These are phyloP conservation scores for Blera fallax DNA, from an alignment of 2,888 invertebrate genomes.

Conservation along the genomic window DNA sequence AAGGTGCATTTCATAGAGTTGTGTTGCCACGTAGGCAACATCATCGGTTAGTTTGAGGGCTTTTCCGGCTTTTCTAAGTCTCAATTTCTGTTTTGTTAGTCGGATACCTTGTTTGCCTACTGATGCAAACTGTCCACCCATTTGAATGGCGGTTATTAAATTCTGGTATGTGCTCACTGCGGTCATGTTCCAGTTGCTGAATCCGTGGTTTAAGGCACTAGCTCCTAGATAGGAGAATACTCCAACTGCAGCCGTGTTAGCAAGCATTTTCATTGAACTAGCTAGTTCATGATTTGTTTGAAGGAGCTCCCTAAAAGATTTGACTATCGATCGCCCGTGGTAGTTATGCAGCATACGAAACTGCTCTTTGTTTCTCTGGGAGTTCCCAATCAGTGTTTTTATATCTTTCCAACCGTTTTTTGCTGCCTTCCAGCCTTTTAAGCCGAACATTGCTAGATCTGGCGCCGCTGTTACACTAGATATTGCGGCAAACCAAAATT, in stretches of 20 bases:
- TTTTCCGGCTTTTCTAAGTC: neutral
- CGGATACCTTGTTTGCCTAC: neutral
- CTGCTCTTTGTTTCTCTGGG: neutral
- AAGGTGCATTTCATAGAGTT: neutral
- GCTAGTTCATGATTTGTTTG: neutral
- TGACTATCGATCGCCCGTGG: neutral
- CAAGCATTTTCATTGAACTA: neutral
- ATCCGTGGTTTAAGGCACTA: neutral
- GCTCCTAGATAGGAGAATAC: neutral
- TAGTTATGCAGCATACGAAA: neutral
- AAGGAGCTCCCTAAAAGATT: neutral
- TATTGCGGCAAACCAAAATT: constrained; percentile 14
- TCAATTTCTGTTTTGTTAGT: neutral
- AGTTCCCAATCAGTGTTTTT: neutral
- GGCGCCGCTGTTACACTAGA: neutral
- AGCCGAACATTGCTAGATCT: neutral
- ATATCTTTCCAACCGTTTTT: neutral
- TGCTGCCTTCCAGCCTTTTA: neutral
- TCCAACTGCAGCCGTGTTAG: neutral
- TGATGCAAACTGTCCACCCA: neutral
- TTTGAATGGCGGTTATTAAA: constrained; percentile 21
- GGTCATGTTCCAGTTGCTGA: constrained; percentile 19
- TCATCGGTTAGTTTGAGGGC: neutral
- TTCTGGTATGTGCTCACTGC: constrained; percentile 33
- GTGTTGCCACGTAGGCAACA: neutral